Evolutionary conservation across 2,113 vertebrate species (phyloP), one percentile per base, ranked within the genome.

Genomic region (Leptodactylus fuscus): DNA sequence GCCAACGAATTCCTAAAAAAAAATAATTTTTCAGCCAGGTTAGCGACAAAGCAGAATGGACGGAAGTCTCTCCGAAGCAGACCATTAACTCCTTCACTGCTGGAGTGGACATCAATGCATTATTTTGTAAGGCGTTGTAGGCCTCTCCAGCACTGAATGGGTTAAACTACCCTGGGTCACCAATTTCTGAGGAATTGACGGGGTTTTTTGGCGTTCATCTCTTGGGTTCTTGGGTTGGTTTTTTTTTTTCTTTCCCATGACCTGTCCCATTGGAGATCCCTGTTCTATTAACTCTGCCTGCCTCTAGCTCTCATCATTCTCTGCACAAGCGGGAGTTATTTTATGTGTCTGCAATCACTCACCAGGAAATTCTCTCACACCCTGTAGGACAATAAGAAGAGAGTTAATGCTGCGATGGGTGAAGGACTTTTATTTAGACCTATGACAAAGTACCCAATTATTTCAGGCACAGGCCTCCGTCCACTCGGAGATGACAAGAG

Each of bases 101-200:
- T 86, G 84, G 84, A 86, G 84, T 86, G 84, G 84, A 86, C 84
- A 86, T 86, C 84, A 86, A 86, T 86, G 84, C 84, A 86, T 86
- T 86, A 86, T 81, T 86, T 86, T 80, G 84, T 69, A 86, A 86
- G 77, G 84, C 84, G 84, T 86, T 86, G 84, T 86, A 86, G 84
- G 84, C 84, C 84, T 80, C 84, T 86, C 84, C 84, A 86, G 84
- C 84, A 86, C 79, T 86, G 84, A 86, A 86, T 81, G 84, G 84
- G 84, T 86, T 86, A 86, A 86, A 81, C 84, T 80, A 81, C 84
- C 60, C 84, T 81, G 84, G n/a, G 77, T 86, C 65, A 81, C 84
- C 76, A 86, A 46, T 29, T 60, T 55, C 38, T 22, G 34, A 44
- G 67, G 69, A 81, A 36, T 79, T 46, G n/a, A n/a, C 7, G 10